These are phyloP conservation scores for Embiotoca jacksoni DNA, from an alignment of 2,113 vertebrate species.

Conservation along the genomic window DNA sequence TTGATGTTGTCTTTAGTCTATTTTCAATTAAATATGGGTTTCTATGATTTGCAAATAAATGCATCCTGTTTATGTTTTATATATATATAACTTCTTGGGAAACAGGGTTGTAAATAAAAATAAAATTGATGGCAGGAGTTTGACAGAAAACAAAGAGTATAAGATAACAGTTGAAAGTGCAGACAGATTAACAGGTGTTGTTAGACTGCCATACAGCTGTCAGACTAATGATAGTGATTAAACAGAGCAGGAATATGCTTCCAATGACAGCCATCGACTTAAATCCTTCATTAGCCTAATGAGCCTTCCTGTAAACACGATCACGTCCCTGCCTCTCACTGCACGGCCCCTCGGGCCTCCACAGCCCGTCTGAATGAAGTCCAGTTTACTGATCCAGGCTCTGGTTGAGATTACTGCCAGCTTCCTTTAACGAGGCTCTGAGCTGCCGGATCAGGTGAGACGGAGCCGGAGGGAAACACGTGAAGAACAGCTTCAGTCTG, in stretches of 20 bases:
- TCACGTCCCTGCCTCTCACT: not conserved
- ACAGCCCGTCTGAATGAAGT: slow-evolving; percentile 24
- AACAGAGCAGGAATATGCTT: too few species aligned
- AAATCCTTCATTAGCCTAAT: not conserved
- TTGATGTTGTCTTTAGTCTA: too few species aligned
- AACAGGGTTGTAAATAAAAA: not conserved
- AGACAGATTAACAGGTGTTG: too few species aligned
- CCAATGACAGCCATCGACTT: too few species aligned
- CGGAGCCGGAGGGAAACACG: slow-evolving; percentile 1
- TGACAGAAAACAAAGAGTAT: not conserved
- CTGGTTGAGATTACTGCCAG: slow-evolving; percentile 16
- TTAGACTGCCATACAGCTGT: too few species aligned
- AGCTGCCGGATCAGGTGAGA: not conserved
- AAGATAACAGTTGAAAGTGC: not conserved
- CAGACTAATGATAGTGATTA: too few species aligned
- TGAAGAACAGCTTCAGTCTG: not conserved
- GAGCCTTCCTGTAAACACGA: slow-evolving; percentile 43
- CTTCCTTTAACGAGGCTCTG: slow-evolving; percentile 23
- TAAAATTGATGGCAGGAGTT: not conserved
- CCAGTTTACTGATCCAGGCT: slow-evolving; percentile 37
- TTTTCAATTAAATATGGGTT: too few species aligned
- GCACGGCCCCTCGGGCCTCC: not conserved
- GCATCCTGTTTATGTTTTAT: too few species aligned
- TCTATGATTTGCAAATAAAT: too few species aligned
- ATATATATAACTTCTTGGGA: too few species aligned